phyloP scores from a whole-genome alignment of 2,113 vertebrate species.

The Calidris pygmaea region DNA sequence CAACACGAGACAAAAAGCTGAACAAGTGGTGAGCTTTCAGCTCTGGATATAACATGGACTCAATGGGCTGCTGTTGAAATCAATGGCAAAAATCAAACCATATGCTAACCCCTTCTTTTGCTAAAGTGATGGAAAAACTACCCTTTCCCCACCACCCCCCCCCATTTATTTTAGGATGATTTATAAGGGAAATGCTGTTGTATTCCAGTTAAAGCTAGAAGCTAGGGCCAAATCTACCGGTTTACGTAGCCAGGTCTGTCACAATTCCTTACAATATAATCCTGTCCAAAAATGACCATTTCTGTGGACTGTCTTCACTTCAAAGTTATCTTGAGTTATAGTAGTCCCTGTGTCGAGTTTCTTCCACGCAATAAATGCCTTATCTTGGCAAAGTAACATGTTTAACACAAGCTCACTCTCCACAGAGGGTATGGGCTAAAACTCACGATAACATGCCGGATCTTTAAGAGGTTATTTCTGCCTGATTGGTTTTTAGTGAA shows the following conservation, averaged over 20 bases:
- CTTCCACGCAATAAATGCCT: neutral
- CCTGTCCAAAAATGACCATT: neutral
- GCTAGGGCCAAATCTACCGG: neutral
- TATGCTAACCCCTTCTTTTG: neutral
- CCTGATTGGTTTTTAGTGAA: neutral
- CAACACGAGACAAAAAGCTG: neutral
- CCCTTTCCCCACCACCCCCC: accelerated
- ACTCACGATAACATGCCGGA: neutral
- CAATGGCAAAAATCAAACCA: neutral
- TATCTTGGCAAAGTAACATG: neutral
- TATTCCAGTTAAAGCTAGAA: neutral
- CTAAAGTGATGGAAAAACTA: neutral
- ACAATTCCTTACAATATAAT: neutral
- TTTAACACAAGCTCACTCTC: neutral
- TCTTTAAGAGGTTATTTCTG: neutral
- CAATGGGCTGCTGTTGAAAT: neutral
- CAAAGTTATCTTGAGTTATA: neutral
- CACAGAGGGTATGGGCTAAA: neutral
- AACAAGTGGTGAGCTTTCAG: neutral
- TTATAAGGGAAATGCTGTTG: neutral
- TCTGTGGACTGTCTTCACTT: neutral
- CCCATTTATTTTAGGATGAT: neutral
- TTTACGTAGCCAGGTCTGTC: neutral
- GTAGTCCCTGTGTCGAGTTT: neutral
- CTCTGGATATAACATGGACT: neutral